Conservation (phyloP, 2,888 invertebrate genomes). For the Cremastinae sp. region DNA sequence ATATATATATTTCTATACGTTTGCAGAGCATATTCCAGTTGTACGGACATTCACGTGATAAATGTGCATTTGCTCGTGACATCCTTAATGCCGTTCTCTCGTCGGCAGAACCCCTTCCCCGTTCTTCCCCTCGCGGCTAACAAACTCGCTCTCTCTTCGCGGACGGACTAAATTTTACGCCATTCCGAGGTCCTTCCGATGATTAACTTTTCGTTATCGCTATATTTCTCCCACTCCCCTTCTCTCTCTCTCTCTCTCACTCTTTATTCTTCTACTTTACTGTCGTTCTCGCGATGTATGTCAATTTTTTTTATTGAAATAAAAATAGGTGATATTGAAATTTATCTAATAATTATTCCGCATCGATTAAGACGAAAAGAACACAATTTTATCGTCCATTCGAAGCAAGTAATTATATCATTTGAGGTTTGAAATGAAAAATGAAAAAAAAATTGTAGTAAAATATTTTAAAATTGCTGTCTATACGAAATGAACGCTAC, state of each 20-base stretch:
- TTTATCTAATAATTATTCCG: too few relatives aligned
- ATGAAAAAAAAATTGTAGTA: too few relatives aligned
- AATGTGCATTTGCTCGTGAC: constrained; percentile 66
- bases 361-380: too few relatives aligned
- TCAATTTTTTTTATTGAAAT: too few relatives aligned
- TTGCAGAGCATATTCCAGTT: constrained; percentile 45
- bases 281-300: too few relatives aligned
- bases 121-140: constrained; percentile 37
- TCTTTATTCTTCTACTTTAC: too few relatives aligned
- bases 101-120: constrained; percentile 23
- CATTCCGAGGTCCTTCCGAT: constrained; percentile 24
- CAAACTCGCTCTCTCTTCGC: constrained; percentile 58
- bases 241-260: background rate
- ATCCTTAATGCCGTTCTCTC: constrained; percentile 61
- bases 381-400: too few relatives aligned
- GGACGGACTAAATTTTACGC: constrained; percentile 58
- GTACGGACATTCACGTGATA: constrained; percentile 62
- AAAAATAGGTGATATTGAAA: too few relatives aligned
- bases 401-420: too few relatives aligned
- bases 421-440: too few relatives aligned
- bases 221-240: constrained; percentile 19
- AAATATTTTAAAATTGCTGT: too few relatives aligned
- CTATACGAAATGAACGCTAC: too few relatives aligned
- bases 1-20: constrained; percentile 9
- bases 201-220: constrained; percentile 51